phyloP scores from a whole-genome alignment of 2,888 invertebrate species.

The Ernsta delagoae region DNA sequence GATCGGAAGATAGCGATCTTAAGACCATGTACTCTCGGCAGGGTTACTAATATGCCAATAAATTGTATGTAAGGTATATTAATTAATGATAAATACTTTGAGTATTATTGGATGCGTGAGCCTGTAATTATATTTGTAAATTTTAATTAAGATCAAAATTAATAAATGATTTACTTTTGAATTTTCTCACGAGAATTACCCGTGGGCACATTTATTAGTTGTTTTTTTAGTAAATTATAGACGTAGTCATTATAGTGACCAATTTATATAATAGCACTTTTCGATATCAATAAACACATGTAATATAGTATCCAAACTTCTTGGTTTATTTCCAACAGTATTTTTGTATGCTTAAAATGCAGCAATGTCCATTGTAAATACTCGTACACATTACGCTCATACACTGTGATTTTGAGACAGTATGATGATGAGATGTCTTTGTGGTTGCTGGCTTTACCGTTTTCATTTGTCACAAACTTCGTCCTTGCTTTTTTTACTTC shows the following conservation, averaged over 20 bases:
- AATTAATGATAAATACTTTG: slow-evolving; percentile 27
- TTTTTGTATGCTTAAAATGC: too few relatives aligned
- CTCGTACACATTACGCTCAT: too few relatives aligned
- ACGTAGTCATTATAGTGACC: too few relatives aligned
- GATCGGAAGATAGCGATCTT: slow-evolving; percentile 35
- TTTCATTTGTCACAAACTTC: slow-evolving; percentile 1
- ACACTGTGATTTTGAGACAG: neutral
- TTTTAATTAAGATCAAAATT: neutral
- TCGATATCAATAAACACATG: too few relatives aligned
- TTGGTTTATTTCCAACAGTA: too few relatives aligned
- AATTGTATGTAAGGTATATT: slow-evolving; percentile 28
- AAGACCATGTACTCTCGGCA: slow-evolving; percentile 32
- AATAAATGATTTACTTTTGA: neutral
- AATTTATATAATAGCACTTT: too few relatives aligned
- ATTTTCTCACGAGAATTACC: neutral
- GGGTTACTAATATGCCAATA: slow-evolving; percentile 36
- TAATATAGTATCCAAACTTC: too few relatives aligned
- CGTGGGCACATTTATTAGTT: too few relatives aligned
- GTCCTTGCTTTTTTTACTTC: neutral
- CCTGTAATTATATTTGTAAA: slow-evolving; percentile 10
- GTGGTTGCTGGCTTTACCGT: neutral
- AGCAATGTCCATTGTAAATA: too few relatives aligned
- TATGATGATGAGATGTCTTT: neutral
- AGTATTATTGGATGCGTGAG: slow-evolving; percentile 21
- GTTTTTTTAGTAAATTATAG: too few relatives aligned